Evolutionary conservation across 2,797 vertebrate species (phyloP).

Genomic region (Cygnus olor): DNA sequence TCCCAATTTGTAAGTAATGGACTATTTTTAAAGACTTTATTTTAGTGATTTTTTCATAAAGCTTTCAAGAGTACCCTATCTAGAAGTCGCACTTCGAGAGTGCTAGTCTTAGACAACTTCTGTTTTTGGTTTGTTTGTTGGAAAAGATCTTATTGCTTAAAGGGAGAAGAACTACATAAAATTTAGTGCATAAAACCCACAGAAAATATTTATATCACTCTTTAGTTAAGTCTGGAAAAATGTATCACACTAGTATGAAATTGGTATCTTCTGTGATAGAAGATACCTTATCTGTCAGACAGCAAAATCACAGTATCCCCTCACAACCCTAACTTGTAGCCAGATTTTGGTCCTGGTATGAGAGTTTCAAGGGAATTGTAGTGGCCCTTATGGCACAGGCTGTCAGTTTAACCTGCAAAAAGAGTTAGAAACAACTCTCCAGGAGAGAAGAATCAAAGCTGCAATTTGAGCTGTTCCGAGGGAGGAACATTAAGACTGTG

Average conservation of each 20-base stretch:
- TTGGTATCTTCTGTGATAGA: background rate
- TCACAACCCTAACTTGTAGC: background rate
- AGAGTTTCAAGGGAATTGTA: background rate
- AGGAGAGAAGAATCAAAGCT: background rate
- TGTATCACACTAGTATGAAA: background rate
- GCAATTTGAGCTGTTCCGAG: background rate
- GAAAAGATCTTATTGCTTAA: background rate
- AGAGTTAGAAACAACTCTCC: background rate
- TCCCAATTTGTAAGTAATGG: background rate
- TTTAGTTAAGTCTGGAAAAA: background rate
- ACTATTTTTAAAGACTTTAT: background rate
- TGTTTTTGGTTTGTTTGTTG: background rate
- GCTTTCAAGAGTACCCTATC: background rate
- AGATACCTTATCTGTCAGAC: background rate
- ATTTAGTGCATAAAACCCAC: background rate
- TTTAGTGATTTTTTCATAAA: background rate
- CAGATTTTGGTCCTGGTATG: background rate
- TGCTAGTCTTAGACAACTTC: background rate
- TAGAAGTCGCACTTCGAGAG: background rate
- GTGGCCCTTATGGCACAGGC: background rate
- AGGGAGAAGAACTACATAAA: background rate
- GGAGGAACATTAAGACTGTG: background rate
- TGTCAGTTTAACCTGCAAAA: background rate
- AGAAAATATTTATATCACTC: slow-evolving; percentile 7
- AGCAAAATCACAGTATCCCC: background rate